Percentiles rank a stretch among this genome's conserved stretches.
Conservation (phyloP, 2,797 vertebrate genomes). For the Aplochiton taeniatus region DNA sequence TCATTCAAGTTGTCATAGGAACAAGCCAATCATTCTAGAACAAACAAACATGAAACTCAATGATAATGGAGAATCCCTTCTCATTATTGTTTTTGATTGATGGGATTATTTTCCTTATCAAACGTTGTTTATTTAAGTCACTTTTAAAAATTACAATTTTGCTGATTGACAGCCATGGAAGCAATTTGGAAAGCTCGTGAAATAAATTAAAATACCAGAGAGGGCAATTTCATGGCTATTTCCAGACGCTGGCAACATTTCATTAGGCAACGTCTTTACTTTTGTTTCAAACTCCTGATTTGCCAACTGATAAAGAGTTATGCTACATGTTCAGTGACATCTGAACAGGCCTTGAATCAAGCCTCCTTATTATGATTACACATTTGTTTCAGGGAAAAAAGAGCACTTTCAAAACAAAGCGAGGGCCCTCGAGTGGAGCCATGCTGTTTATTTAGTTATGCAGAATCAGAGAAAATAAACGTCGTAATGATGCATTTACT, state of each 20-base stretch:
- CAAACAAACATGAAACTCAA: conserved; percentile 23
- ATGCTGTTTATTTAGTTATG: conserved; percentile 62
- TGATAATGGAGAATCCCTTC: conserved; percentile 28
- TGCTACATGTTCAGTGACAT: conserved; percentile 31
- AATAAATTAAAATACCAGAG: conserved; percentile 4
- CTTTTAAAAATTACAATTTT: conserved; percentile 32
- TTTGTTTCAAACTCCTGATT: conserved; percentile 20
- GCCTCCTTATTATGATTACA: conserved; percentile 33
- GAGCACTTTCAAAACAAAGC: conserved; percentile 28
- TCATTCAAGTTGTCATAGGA: conserved; percentile 2
- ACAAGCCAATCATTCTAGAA: conserved; percentile 24
- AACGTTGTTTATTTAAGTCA: conserved; percentile 38
- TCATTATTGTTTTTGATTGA: conserved; percentile 15
- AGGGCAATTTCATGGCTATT: conserved; percentile 37
- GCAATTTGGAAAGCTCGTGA: neutral
- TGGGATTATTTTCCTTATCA: conserved; percentile 19
- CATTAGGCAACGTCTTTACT: conserved; percentile 24
- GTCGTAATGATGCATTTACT: conserved; percentile 52
- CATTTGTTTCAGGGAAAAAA: conserved; percentile 43
- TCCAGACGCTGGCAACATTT: conserved; percentile 29
- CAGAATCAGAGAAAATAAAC: conserved; percentile 67
- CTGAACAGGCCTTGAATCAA: conserved; percentile 15
- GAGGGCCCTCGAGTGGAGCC: conserved; percentile 43
- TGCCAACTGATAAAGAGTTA: conserved; percentile 13
- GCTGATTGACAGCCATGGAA: conserved; percentile 38